These are phyloP conservation scores for Erebia aethiops DNA, from an alignment of 2,888 invertebrate species.

Conservation along the genomic window DNA sequence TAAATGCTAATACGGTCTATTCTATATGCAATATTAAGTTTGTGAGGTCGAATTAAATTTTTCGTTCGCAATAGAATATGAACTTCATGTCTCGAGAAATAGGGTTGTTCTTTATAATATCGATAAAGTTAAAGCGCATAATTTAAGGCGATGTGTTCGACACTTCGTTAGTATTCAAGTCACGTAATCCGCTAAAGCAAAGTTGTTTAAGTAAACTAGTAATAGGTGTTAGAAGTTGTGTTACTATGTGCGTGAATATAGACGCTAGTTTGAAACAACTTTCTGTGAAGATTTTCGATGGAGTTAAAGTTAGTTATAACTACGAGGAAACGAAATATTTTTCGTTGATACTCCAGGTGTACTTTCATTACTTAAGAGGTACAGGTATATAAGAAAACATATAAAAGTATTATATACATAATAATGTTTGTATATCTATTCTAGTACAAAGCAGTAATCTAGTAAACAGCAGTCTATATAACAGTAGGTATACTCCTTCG, in stretches of 20 bases:
- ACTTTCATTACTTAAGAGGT: too few species aligned
- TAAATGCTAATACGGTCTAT: not conserved
- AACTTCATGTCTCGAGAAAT: constrained; percentile 17
- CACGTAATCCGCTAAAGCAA: constrained; percentile 41
- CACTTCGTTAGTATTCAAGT: constrained; percentile 45
- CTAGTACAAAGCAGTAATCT: too few species aligned
- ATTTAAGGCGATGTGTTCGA: constrained; percentile 42
- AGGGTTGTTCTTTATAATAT: constrained; percentile 24
- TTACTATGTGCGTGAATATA: constrained; percentile 8
- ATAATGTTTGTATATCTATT: too few species aligned
- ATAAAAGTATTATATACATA: too few species aligned
- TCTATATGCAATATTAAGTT: constrained; percentile 20
- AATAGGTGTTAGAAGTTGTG: constrained; percentile 21
- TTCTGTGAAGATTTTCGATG: not conserved
- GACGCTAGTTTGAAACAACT: not conserved
- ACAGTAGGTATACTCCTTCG: too few species aligned
- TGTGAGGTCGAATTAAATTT: constrained; percentile 35
- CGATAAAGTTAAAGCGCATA: constrained; percentile 21
- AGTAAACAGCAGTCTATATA: not conserved
- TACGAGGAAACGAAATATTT: not conserved
- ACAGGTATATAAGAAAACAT: too few species aligned
- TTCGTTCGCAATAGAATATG: constrained; percentile 27
- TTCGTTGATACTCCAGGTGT: too few species aligned
- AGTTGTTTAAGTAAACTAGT: constrained; percentile 43
- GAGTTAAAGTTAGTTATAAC: not conserved